Conservation (phyloP, 2,888 invertebrate genomes). For the Xiphydria camelus region DNA sequence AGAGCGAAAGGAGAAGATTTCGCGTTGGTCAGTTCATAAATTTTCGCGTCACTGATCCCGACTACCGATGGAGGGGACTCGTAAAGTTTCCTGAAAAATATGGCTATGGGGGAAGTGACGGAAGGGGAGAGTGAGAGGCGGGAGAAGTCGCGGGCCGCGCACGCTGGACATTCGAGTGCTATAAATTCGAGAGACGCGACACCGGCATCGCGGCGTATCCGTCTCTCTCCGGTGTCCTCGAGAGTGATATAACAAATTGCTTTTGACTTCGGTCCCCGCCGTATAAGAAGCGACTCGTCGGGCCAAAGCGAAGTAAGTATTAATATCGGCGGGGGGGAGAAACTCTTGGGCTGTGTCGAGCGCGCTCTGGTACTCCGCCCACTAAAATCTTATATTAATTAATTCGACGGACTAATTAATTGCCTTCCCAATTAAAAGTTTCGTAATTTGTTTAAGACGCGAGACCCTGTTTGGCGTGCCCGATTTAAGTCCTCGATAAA, state of each 20-base stretch:
- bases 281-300: too few relatives aligned
- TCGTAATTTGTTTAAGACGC: slow-evolving; percentile 28
- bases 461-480: slow-evolving; percentile 17
- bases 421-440: slow-evolving; percentile 41
- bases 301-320: too few relatives aligned
- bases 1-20: too few relatives aligned
- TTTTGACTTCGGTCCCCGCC: too few relatives aligned
- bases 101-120: neutral
- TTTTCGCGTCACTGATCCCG: neutral
- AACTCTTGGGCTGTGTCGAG: too few relatives aligned
- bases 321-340: too few relatives aligned
- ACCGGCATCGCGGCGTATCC: too few relatives aligned
- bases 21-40: neutral
- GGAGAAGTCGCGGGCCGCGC: too few relatives aligned
- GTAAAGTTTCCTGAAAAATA: neutral
- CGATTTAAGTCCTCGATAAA: slow-evolving; percentile 21
- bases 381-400: slow-evolving; percentile 37
- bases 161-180: neutral
- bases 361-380: slow-evolving; percentile 13
- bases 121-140: too few relatives aligned
- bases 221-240: too few relatives aligned
- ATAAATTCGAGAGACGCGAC: neutral
- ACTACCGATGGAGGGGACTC: neutral
- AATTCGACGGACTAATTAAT: slow-evolving; percentile 38
- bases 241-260: too few relatives aligned